Conservation (phyloP, 2,888 invertebrate genomes). For the Dasysyrphus albostriatus region DNA sequence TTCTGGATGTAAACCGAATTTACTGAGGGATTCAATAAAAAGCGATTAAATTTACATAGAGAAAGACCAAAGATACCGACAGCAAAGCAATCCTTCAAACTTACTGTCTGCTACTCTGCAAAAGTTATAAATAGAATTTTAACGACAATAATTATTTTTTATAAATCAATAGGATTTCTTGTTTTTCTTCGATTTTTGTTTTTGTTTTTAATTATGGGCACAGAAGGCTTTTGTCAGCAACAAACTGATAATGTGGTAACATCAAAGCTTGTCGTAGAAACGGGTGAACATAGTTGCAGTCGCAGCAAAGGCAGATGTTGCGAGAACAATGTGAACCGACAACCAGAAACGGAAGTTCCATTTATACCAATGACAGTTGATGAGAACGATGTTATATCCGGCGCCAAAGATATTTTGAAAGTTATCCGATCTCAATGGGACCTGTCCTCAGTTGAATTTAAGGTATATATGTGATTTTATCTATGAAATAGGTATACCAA, state of each 20-base stretch:
- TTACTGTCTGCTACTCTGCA: slow-evolving; percentile 8
- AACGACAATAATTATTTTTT: slow-evolving; percentile 42
- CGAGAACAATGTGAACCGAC: slow-evolving; percentile 23
- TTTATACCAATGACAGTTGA: slow-evolving; percentile 86
- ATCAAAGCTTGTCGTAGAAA: slow-evolving; percentile 38
- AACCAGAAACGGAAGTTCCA: slow-evolving; percentile 77
- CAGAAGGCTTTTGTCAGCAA: slow-evolving; percentile 69
- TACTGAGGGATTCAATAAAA: background rate
- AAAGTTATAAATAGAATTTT: slow-evolving; percentile 48
- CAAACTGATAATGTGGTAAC: slow-evolving; percentile 57
- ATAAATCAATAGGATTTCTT: slow-evolving; percentile 58
- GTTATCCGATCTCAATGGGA: slow-evolving; percentile 90
- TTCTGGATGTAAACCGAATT: slow-evolving; percentile 27
- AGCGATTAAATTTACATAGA: slow-evolving; percentile 1
- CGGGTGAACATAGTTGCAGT: slow-evolving; percentile 1
- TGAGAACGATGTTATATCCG: slow-evolving; percentile 88
- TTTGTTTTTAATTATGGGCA: slow-evolving; percentile 59
- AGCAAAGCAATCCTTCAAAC: slow-evolving; percentile 41
- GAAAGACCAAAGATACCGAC: background rate
- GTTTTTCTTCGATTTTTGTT: slow-evolving; percentile 29
- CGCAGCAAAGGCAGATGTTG: slow-evolving; percentile 41
- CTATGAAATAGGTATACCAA: too few relatives aligned
- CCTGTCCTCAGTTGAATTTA: slow-evolving; percentile 87
- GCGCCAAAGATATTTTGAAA: slow-evolving; percentile 88
- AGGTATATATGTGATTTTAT: slow-evolving; percentile 85